Percentiles rank a stretch among this genome's conserved stretches.
Evolutionary conservation across 2,113 vertebrate genomes (phyloP).

Genomic region (Ailuropoda melanoleuca): DNA sequence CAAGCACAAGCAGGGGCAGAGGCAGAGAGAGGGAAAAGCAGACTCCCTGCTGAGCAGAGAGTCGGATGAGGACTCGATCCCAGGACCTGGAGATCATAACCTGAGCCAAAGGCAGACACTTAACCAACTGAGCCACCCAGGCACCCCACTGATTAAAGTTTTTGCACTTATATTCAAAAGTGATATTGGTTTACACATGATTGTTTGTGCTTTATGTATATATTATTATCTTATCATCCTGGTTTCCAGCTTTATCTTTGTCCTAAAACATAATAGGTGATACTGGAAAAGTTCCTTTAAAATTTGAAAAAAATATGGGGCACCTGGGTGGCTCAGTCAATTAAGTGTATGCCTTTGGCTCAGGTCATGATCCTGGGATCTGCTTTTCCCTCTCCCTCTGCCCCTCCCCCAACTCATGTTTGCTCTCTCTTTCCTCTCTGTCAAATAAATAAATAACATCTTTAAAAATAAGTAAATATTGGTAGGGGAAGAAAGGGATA

Average conservation of each 20-base stretch:
- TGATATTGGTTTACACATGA: not conserved
- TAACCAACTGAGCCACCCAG: too few species aligned
- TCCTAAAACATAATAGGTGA: not conserved
- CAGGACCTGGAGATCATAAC: too few species aligned
- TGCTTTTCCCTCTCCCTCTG: not conserved
- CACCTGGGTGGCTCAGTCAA: not conserved
- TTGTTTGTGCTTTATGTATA: not conserved
- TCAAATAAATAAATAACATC: not conserved
- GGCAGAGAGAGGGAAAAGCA: too few species aligned
- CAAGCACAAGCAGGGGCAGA: too few species aligned
- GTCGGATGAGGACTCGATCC: too few species aligned
- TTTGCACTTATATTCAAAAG: not conserved
- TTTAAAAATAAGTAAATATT: not conserved
- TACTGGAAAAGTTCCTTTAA: not conserved
- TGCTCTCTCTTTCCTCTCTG: not conserved
- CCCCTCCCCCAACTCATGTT: not conserved
- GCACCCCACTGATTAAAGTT: not conserved
- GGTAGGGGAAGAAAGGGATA: too few species aligned
- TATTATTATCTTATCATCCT: not conserved
- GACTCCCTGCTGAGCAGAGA: too few species aligned
- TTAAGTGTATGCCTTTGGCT: not conserved
- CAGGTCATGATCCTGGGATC: not conserved
- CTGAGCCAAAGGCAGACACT: too few species aligned
- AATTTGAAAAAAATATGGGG: not conserved
- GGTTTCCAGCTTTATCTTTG: not conserved